phyloP scores from a whole-genome alignment of 2,113 vertebrate species.

The Chloropsis cyanopogon region DNA sequence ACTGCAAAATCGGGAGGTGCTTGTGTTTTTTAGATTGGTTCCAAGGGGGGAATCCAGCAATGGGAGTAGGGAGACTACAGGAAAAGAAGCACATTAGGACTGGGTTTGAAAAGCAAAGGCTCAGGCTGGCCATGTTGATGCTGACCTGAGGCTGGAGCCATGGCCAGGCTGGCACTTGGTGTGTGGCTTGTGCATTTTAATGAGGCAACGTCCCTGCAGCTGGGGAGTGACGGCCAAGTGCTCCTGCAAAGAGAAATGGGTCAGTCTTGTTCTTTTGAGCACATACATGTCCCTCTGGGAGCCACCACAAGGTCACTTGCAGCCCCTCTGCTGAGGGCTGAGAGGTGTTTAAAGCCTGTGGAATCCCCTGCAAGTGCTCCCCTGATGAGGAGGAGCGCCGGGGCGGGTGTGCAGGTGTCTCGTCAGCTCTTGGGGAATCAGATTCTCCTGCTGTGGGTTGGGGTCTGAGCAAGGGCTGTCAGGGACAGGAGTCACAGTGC shows the following conservation, averaged over 20 bases:
- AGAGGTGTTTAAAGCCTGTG: neutral
- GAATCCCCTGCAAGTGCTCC: neutral
- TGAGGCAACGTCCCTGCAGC: neutral
- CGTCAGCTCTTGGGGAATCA: neutral
- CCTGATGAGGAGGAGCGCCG: neutral
- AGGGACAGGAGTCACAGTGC: neutral
- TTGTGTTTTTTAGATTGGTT: neutral
- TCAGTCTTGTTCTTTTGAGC: neutral
- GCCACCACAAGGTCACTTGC: neutral
- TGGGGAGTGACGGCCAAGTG: neutral
- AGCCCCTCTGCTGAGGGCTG: neutral
- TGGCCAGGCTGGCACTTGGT: neutral
- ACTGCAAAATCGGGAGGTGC: neutral
- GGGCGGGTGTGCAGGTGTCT: neutral
- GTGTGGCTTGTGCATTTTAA: neutral
- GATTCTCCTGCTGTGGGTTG: fast-evolving
- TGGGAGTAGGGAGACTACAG: neutral
- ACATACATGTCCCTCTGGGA: neutral
- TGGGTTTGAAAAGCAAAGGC: neutral
- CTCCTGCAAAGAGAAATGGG: neutral
- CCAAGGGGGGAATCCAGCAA: neutral
- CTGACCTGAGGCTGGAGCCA: neutral
- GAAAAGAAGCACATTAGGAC: neutral
- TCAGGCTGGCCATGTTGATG: fast-evolving
- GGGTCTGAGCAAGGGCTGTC: neutral